Evolutionary conservation across 2,888 invertebrate genomes (phyloP), one percentile per base, ranked within the genome.

Genomic region (Drosophila paramelanica): DNA sequence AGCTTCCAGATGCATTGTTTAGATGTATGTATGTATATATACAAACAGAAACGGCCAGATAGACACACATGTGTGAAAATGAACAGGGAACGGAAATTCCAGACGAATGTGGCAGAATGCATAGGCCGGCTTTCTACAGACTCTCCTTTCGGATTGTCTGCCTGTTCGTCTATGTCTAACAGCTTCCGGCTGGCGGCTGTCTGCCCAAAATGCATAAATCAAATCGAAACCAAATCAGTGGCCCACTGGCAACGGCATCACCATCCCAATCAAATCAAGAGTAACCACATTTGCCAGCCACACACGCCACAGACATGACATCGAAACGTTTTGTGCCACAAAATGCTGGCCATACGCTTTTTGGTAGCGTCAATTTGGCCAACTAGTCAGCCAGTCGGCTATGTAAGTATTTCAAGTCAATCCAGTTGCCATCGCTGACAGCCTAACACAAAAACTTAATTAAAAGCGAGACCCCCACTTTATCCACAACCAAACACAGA

Each of bases 371-470:
- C 61, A 50, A 69, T 66, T 65, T 69, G 58, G 45, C 59, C 60
- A 70, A 14, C 23, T 36, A 36, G 31, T 5, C 53, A 25, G 55
- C 55, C 55, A 70, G 50, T 52, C 25, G 7, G 42, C 65, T 36
- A 33, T 38, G 52, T 62, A 78, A 79, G 77, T 79, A 81, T 80
- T 81, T 81, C 80, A 81, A 81, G 85, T 81, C 84, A 79, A 84
- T 81, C 85, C 73, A 73, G 74, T 73, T 74, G 57, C 52, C 42
- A 58, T 56, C 52, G 83, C 77, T 74, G 71, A 81, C 80, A 81
- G 79, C 58, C 71, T 71, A 81, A 81, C 81, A 84, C 64, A 81
- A 81, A 81, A 81, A 81, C 79, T 81, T 79, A 81, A 84, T 81
- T 81, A 74, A 73, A 62, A 58, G 59, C 73, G 49, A 42, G 52